Evolutionary conservation across 2,113 vertebrate species (phyloP).

Genomic region (Fregetta grallaria): DNA sequence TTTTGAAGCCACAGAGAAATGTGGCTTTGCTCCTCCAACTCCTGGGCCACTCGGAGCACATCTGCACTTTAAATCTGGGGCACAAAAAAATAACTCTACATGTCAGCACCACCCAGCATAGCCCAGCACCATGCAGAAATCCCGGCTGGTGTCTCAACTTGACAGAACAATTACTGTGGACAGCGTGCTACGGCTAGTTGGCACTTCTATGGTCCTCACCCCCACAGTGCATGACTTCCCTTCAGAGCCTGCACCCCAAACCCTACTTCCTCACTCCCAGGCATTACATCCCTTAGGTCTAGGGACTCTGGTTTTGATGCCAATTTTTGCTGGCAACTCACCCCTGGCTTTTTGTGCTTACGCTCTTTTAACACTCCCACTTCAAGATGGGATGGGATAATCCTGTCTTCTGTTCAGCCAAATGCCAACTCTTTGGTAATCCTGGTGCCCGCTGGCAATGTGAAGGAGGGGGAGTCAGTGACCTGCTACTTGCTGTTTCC

Average conservation of each 20-base stretch:
- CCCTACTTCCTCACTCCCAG: not conserved
- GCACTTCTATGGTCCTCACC: not conserved
- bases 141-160: not conserved
- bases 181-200: not conserved
- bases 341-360: not conserved
- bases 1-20: not conserved
- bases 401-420: not conserved
- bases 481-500: not conserved
- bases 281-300: not conserved
- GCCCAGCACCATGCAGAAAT: not conserved
- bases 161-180: not conserved
- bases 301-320: not conserved
- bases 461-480: not conserved
- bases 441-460: fast-evolving
- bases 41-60: not conserved
- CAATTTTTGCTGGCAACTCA: not conserved
- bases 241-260: no score
- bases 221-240: not conserved
- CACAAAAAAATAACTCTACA: not conserved
- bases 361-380: not conserved
- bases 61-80: not conserved
- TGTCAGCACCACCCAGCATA: not conserved
- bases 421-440: not conserved
- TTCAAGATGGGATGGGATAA: not conserved
- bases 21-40: not conserved